Evolutionary conservation across 2,888 invertebrate genomes (phyloP), one percentile per base, ranked within the genome.

Genomic region (Dyspetes luteomarginatus): DNA sequence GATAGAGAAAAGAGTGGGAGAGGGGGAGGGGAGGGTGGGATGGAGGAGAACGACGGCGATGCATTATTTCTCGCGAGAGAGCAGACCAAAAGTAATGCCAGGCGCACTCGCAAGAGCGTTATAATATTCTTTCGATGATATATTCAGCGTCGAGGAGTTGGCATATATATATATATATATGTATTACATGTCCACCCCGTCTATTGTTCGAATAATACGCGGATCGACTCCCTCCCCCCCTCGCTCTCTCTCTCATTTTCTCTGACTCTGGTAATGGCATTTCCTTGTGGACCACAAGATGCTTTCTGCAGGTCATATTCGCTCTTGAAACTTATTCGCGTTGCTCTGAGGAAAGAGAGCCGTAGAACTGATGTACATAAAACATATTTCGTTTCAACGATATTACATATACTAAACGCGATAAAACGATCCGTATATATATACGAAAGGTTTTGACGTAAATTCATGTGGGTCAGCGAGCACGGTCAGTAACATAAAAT

Each of bases 91-190:
- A n/a, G n/a, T n/a, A 30, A 74, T 82, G 74, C 78, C 52, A 77
- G 60, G 76, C 78, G 81, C 82, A 84, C 83, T 82, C 84, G 75
- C 74, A 82, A 85, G 50, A 79, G 60, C 80, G 65, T 71, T 80
- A 67, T 62, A 80, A 80, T 80, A 80, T 80, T 71, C 80, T 76
- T 71, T 67, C 87, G 87, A 89, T 89, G 89, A 90, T 90, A 88
- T 88, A 90, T 89, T 88, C 88, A 86, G 87, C 87, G 88, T 89
- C 88, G 86, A 86, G 84, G 65, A 41, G 64, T 67, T 65, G 24
- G 60, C 64, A 71, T 75, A 75, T 75, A 71, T 68, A 36, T 36
- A 58, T 58, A 36, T 58, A 19, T 58, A 19, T 60, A 15, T 30
- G 26, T 15, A 28, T 48, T 55, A 56, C 68, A 71, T 58, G 55